Evolutionary conservation across 2,888 invertebrate genomes (phyloP), one percentile per base, ranked within the genome.

Genomic region (Ochropleura plecta): DNA sequence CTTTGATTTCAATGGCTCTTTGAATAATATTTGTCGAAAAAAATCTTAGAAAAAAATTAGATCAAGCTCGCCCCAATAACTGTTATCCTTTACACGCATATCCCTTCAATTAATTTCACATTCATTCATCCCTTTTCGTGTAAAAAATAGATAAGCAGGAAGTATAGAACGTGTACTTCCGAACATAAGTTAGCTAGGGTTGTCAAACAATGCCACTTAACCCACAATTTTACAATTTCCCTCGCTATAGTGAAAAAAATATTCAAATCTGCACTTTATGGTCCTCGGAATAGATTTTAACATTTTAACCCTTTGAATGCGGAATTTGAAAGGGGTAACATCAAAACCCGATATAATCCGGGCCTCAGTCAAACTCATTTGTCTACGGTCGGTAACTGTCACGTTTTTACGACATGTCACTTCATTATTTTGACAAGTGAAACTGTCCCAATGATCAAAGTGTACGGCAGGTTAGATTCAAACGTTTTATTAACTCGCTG

Each of bases 41-140:
- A 55, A 53, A 48, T 16, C n/a, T 10, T 63, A 89, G 12, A 6
- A 59, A 89, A 88, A 81, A 82, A 81, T 64, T 69, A 30, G 76
- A 82, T 78, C 70, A 75, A 70, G 40, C 88, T 89, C 86, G 88
- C 92, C 91, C 91, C 90, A 90, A 89, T 89, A 90, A 90, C 88
- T 84, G 86, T 85, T 88, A 92, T 93, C 94, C 93, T 93, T 91
- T 87, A 83, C 78, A 77, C 72, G 88, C 87, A 91, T 88, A 88
- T 91, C 94, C 94, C 95, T 94, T 91, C 93, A 95, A 95, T 95
- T 95, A 95, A 95, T 94, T 93, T 93, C 92, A 92, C 93, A 95
- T 96, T 95, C 93, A 95, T 93, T 88, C 90, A 90, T 92, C 92
- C 93, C 93, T 91, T 90, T 88, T 81, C 85, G 81, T 81, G 87